Conservation (phyloP, 1,140 invertebrate species). For the Solen grandis region DNA sequence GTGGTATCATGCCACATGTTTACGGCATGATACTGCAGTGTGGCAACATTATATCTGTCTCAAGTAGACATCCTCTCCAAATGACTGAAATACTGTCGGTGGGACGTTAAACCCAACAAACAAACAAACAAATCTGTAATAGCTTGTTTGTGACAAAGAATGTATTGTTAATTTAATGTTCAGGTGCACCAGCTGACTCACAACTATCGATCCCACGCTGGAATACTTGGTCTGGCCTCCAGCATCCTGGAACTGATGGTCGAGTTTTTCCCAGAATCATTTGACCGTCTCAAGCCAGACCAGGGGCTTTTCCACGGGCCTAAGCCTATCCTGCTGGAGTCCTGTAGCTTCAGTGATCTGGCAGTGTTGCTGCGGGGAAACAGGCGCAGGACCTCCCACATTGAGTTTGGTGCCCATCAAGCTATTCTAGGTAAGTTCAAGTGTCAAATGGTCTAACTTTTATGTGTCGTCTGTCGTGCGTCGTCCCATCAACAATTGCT, state of each 20-base stretch:
- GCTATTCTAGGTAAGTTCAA: conserved; percentile 49
- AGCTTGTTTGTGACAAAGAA: no score
- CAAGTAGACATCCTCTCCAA: no score
- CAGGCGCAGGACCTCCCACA: conserved; percentile 67
- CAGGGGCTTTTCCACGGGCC: conserved; percentile 76
- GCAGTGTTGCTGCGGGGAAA: conserved; percentile 71
- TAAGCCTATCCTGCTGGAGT: conserved; percentile 74
- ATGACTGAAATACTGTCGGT: no score
- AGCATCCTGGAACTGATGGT: conserved; percentile 75
- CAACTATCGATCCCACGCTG: conserved; percentile 77
- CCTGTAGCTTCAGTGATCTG: conserved; percentile 71
- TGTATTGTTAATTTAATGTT: neutral
- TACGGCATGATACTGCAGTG: no score
- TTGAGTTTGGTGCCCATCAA: conserved; percentile 70
- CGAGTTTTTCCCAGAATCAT: conserved; percentile 77
- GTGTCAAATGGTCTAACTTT: no score
- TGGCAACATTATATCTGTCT: no score
- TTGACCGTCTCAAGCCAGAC: conserved; percentile 75
- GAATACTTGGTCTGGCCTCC: conserved; percentile 75
- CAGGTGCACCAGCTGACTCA: conserved; percentile 75
- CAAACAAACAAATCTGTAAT: no score
- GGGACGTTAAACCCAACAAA: no score
- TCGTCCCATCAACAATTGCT: no score
- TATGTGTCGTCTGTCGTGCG: no score
- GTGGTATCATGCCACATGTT: no score